Evolutionary conservation across 2,797 vertebrate species (phyloP), one percentile per base, ranked within the genome.

Genomic region (Melanotaenia boesemani): DNA sequence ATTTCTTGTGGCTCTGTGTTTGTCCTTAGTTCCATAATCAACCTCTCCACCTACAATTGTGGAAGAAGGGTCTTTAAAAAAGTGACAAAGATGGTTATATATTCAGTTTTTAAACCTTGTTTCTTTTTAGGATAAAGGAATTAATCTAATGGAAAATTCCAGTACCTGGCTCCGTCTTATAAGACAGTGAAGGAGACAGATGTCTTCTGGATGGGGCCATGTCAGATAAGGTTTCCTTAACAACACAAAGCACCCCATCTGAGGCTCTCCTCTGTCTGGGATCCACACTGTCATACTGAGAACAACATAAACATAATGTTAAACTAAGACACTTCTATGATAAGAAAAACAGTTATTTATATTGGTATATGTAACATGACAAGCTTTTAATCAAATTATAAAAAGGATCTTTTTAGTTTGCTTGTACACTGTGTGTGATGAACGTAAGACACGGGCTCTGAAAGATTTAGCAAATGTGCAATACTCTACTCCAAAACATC

Each of bases 131-230:
- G 30, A 64, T 32, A 55, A 46, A 30, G 67, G 2, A 59, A 59
- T 16, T 8, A 44, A 30, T 18, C 0, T 5, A 0, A 52, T 15
- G 2, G 7, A 58, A 37, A 46, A 72, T 64, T 69, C 5, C 18
- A 46, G 30, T 79, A 96, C 95, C 95, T 93, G 93, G 92, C 65
- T 95, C 94, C 1, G 88, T 93, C 83, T 95, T 95, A 58, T 95
- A 94, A 58, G 86, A 82, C 54, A 92, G 84, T 59, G 89, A 72
- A 60, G 91, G 88, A 65, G 92, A 86, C 1, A 63, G 62, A 36
- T 72, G 68, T 24, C 76, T 70, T 81, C 63, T 88, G 46, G 69
- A 22, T 26, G 68, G 59, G 50, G 16, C 30, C 2, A 6, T 12
- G 18, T 80, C 59, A 32, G 74, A 39, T 1, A 70, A 77, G 2